A percentile compares a stretch with the other conserved stretches of the same genome.
Conservation (phyloP, 2,113 vertebrate genomes). For the Varanus komodoensis region DNA sequence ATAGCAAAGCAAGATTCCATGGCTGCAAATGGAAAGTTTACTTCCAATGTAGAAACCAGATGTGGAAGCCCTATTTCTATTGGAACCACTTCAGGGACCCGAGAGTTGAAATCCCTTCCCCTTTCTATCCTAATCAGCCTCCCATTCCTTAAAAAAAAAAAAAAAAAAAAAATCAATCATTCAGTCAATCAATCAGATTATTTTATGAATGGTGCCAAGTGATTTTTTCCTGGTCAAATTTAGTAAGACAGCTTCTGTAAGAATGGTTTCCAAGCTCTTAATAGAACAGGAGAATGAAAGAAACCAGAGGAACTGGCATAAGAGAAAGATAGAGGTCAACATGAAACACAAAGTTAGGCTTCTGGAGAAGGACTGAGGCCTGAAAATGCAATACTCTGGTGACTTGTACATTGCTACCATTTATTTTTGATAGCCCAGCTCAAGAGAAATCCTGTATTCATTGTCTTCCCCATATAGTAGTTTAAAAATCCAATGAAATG, state of each 20-base stretch:
- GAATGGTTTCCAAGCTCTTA: background rate
- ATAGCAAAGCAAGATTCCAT: background rate
- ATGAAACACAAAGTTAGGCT: background rate
- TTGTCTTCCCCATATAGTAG: background rate
- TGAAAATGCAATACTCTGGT: background rate
- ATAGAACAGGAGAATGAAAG: background rate
- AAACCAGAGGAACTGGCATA: background rate
- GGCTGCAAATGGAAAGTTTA: background rate
- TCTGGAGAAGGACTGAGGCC: background rate
- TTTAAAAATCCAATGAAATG: background rate
- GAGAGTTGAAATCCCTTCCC: too few species aligned
- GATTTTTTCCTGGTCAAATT: background rate
- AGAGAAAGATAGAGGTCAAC: background rate
- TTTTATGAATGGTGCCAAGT: background rate
- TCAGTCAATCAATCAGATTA: background rate
- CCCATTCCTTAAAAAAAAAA: too few species aligned
- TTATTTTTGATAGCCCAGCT: background rate
- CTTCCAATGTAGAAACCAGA: background rate
- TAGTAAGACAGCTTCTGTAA: background rate
- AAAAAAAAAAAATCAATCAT: too few species aligned
- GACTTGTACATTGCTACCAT: background rate
- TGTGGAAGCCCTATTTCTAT: background rate
- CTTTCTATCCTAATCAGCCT: background rate
- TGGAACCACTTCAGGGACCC: background rate
- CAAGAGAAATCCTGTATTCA: background rate